Conservation (phyloP, 2,797 vertebrate species). For the Phrynocephalus guinanensis region DNA sequence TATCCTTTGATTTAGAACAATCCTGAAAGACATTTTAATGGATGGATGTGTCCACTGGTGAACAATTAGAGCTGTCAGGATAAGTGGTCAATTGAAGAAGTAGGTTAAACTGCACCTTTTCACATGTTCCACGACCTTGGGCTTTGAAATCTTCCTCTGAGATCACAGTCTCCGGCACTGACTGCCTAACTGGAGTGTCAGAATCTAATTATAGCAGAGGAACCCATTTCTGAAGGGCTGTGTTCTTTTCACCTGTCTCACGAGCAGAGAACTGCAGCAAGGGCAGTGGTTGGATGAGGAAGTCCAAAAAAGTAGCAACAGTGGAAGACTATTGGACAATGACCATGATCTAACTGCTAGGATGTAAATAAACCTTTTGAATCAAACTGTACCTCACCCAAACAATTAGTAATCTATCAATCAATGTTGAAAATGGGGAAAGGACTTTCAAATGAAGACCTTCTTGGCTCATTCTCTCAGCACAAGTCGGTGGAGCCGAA, state of each 20-base stretch:
- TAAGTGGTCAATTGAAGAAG: constrained; percentile 69
- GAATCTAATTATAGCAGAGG: constrained; percentile 69
- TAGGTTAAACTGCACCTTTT: constrained; percentile 70
- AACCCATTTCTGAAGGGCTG: constrained; percentile 21
- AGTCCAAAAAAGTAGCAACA: constrained; percentile 46
- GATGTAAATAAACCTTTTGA: constrained; percentile 33
- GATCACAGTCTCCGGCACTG: constrained; percentile 65
- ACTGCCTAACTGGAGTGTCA: constrained; percentile 60
- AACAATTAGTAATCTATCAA: neutral
- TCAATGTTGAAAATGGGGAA: neutral
- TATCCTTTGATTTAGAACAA: constrained; percentile 74
- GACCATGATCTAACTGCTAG: constrained; percentile 51
- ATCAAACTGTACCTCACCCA: constrained; percentile 20
- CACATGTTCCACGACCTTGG: constrained; percentile 65
- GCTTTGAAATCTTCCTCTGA: constrained; percentile 69
- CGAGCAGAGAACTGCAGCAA: constrained; percentile 48
- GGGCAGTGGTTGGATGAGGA: constrained; percentile 22
- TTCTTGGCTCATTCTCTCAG: constrained; percentile 7
- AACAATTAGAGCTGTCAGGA: constrained; percentile 72
- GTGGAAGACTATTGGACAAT: constrained; percentile 34
- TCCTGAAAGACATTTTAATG: constrained; percentile 68
- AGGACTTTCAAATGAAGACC: neutral
- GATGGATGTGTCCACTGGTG: constrained; percentile 64
- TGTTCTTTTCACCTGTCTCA: constrained; percentile 48
- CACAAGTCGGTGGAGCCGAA: constrained; percentile 21